Evolutionary conservation across 2,888 invertebrate species (phyloP).

Genomic region (Carterocephalus palaemon): DNA sequence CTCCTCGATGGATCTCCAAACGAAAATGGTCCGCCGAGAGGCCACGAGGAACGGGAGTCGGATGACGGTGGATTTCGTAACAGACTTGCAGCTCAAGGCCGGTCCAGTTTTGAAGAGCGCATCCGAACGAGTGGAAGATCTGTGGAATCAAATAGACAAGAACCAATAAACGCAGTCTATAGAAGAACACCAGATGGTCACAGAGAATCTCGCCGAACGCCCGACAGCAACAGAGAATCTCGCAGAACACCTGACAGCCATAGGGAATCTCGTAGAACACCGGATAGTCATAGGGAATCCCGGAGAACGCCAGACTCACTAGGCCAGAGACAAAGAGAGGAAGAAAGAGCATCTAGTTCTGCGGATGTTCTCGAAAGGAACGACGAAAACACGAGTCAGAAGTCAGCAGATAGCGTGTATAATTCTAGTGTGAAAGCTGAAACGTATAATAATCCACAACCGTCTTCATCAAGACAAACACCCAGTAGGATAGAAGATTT

Average conservation of each 20-base stretch:
- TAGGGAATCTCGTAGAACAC: constrained; percentile 52
- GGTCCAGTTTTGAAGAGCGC: constrained; percentile 65
- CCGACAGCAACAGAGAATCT: constrained; percentile 50
- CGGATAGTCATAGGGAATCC: constrained; percentile 52
- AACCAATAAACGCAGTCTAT: constrained; percentile 53
- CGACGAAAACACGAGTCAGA: constrained; percentile 69
- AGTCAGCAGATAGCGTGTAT: constrained; percentile 78
- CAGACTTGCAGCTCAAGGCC: constrained; percentile 59
- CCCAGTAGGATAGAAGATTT: constrained; percentile 72
- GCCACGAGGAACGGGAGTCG: constrained; percentile 73
- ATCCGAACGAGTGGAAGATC: constrained; percentile 70
- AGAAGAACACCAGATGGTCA: constrained; percentile 63
- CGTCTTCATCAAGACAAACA: constrained; percentile 70
- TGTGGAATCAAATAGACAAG: constrained; percentile 53
- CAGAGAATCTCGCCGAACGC: constrained; percentile 50
- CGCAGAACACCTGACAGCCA: constrained; percentile 58
- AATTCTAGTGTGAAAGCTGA: constrained; percentile 74
- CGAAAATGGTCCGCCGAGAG: constrained; percentile 48
- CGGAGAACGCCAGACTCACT: constrained; percentile 61
- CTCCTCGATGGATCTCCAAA: constrained; percentile 70
- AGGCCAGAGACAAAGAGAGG: constrained; percentile 57
- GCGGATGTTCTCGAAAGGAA: constrained; percentile 49
- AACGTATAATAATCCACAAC: constrained; percentile 60
- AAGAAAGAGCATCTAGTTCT: constrained; percentile 53
- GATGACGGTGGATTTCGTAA: constrained; percentile 81